A percentile compares a stretch with the other conserved stretches of the same genome.
Evolutionary conservation across 2,797 vertebrate genomes (phyloP).

Genomic region (Acropternis orthonyx): DNA sequence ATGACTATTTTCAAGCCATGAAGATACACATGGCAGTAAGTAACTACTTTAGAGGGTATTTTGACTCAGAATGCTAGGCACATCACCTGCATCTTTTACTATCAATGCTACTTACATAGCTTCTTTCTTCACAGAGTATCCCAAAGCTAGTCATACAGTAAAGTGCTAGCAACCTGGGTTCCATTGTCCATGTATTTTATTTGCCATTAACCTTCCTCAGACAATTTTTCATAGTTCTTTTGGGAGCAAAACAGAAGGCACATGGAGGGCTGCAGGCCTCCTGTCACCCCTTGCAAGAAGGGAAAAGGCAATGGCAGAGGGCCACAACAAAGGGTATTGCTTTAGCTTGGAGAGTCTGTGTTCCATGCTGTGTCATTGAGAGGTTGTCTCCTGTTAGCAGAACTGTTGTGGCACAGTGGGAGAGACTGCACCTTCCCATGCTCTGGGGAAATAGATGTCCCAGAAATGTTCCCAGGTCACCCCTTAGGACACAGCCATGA

Average conservation of each 20-base stretch:
- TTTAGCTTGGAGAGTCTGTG: neutral
- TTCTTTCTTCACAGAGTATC: neutral
- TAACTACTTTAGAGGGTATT: neutral
- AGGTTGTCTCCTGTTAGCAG: neutral
- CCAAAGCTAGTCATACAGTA: neutral
- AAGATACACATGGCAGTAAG: neutral
- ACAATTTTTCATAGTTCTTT: neutral
- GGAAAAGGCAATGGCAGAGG: neutral
- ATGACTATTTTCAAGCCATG: neutral
- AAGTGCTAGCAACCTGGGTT: neutral
- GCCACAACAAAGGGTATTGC: neutral
- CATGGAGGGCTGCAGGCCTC: neutral
- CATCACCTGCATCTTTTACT: neutral
- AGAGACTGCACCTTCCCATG: neutral
- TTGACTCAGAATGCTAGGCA: neutral
- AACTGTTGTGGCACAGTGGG: neutral
- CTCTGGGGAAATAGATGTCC: neutral
- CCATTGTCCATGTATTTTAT: neutral
- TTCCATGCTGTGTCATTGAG: rapidly evolving
- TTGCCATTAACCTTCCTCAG: neutral
- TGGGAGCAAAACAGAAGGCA: neutral
- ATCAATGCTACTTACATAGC: neutral
- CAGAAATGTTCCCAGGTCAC: neutral
- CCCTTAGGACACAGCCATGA: neutral
- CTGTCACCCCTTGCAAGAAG: neutral